These are phyloP conservation scores for Pomatorhinus ruficollis DNA, from an alignment of 2,113 vertebrate genomes.

Conservation along the genomic window DNA sequence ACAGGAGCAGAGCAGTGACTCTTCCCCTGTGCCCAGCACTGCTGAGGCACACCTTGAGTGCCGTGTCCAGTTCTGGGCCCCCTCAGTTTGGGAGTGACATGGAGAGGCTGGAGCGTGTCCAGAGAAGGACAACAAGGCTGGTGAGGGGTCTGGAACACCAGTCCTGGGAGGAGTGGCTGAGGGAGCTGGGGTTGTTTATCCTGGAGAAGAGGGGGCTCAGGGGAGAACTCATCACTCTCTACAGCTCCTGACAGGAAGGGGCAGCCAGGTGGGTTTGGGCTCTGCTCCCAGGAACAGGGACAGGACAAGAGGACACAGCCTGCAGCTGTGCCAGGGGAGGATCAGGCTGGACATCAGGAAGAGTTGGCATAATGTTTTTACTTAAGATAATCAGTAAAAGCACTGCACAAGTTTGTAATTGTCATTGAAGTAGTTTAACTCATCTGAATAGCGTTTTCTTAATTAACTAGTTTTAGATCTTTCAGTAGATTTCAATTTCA, in stretches of 20 bases:
- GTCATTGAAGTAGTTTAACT: neutral
- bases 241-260: fast-evolving
- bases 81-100: neutral
- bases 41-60: fast-evolving
- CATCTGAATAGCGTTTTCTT: neutral
- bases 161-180: fast-evolving
- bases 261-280: neutral
- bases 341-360: neutral
- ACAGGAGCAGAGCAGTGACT: neutral
- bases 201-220: neutral
- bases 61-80: neutral
- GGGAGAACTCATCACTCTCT: neutral
- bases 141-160: neutral
- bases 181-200: neutral
- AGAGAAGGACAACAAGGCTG: neutral
- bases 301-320: neutral
- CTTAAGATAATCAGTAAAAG: neutral
- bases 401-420: neutral
- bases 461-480: neutral
- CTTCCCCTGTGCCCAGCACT: neutral
- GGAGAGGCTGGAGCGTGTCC: neutral
- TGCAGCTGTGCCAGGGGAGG: neutral
- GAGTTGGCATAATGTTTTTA: neutral
- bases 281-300: neutral
- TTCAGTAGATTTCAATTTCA: neutral